A percentile compares a stretch with the other conserved stretches of the same genome.
phyloP scores from a whole-genome alignment of 2,888 invertebrate genomes.

The Drosophila diplacantha region DNA sequence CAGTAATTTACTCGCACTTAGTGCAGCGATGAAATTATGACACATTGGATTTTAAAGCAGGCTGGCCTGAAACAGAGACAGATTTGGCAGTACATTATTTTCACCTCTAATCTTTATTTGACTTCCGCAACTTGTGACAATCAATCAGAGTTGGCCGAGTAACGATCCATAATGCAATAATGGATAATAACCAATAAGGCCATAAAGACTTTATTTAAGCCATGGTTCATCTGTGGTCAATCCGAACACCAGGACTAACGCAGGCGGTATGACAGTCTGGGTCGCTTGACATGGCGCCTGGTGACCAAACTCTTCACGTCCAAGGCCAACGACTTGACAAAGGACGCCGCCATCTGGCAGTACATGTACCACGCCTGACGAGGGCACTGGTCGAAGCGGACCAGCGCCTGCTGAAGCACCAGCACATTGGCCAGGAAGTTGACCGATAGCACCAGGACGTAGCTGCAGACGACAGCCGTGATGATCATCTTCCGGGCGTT shows the following conservation, averaged over 20 bases:
- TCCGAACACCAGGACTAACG: conserved; percentile 7
- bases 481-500: conserved; percentile 4
- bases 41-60: conserved; percentile 3
- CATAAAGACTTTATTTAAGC: not conserved
- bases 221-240: not conserved
- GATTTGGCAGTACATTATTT: not conserved
- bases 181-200: not conserved
- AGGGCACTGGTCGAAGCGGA: conserved; percentile 20
- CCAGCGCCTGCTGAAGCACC: conserved; percentile 21
- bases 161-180: not conserved
- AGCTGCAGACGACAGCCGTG: conserved; percentile 1
- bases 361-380: conserved; percentile 26
- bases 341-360: conserved; percentile 13
- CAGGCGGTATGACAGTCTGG: conserved; percentile 7
- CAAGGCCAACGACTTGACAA: not conserved
- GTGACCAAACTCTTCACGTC: not conserved
- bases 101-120: not conserved
- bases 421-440: conserved; percentile 29
- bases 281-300: not conserved
- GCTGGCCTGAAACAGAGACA: not conserved
- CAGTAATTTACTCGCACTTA: conserved; percentile 16
- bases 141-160: not conserved
- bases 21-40: conserved; percentile 14
- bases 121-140: not conserved
- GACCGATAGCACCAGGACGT: conserved; percentile 7